Evolutionary conservation across 2,113 vertebrate species (phyloP).

Genomic region (Forbesichthys agassizii): DNA sequence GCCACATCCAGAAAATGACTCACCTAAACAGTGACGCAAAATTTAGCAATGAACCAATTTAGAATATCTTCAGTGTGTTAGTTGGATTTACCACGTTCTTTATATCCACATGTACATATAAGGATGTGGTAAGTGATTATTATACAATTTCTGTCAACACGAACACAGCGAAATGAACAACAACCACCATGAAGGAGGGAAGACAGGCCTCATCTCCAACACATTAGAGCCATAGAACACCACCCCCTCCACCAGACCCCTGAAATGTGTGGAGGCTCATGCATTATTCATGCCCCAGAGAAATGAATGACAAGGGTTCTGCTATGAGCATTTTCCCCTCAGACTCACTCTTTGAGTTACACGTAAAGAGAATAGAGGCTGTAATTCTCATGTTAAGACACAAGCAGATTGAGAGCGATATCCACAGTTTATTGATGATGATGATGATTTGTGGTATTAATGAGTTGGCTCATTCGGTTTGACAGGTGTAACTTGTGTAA

Average conservation of each 20-base stretch:
- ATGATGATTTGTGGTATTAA: constrained; percentile 20
- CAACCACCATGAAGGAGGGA: too few relatives aligned
- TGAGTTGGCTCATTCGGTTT: constrained; percentile 20
- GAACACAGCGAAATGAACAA: too few relatives aligned
- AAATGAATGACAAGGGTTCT: constrained; percentile 40
- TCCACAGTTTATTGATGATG: constrained; percentile 10
- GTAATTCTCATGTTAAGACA: constrained; percentile 33
- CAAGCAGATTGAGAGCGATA: neutral
- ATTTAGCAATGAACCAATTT: neutral
- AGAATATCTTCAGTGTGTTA: neutral
- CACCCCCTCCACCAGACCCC: constrained; percentile 54
- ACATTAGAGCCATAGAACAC: constrained; percentile 44
- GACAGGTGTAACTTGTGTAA: constrained; percentile 53
- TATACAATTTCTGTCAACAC: too few relatives aligned
- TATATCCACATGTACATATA: too few relatives aligned
- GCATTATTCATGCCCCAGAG: constrained; percentile 52
- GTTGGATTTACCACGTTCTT: too few relatives aligned
- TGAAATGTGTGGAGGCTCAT: constrained; percentile 47
- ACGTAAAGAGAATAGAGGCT: constrained; percentile 14
- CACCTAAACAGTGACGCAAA: constrained; percentile 14
- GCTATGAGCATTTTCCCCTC: constrained; percentile 31
- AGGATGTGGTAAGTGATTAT: too few relatives aligned
- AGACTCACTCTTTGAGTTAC: constrained; percentile 46
- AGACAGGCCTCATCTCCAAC: constrained; percentile 1
- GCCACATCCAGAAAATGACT: constrained; percentile 24